A percentile compares a stretch with the other conserved stretches of the same genome.
Conservation (phyloP, 2,888 invertebrate genomes). For the Clistopyga incitator region DNA sequence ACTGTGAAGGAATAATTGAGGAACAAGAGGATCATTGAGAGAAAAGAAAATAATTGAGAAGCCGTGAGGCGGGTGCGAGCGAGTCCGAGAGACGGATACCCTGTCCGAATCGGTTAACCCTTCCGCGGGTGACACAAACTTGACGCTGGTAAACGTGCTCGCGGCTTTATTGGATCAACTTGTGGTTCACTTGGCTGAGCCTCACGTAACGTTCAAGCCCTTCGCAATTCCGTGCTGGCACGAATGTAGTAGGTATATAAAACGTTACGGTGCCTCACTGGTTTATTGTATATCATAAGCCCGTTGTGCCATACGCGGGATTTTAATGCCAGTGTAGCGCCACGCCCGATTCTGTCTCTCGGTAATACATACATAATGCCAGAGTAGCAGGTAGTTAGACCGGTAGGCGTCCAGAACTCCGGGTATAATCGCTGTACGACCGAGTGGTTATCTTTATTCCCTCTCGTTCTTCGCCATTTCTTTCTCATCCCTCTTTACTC, state of each 20-base stretch:
- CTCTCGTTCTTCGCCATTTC: conserved; percentile 29
- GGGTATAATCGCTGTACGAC: conserved; percentile 27
- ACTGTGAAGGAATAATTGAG: conserved; percentile 36
- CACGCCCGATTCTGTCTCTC: conserved; percentile 48
- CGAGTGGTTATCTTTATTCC: conserved; percentile 21
- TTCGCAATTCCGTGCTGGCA: neutral
- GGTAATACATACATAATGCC: conserved; percentile 40
- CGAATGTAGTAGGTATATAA: conserved; percentile 15
- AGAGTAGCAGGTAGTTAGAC: conserved; percentile 52
- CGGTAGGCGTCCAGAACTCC: conserved; percentile 46
- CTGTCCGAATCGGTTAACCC: conserved; percentile 56
- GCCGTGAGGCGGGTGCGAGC: conserved; percentile 13
- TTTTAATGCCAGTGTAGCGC: conserved; percentile 51
- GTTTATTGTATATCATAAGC: conserved; percentile 49
- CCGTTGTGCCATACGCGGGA: conserved; percentile 40
- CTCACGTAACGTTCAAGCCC: conserved; percentile 19
- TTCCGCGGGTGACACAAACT: conserved; percentile 48
- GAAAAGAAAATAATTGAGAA: conserved; percentile 32
- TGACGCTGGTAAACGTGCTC: conserved; percentile 34
- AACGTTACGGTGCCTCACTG: neutral
- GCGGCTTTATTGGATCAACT: conserved; percentile 54
- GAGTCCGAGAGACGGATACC: conserved; percentile 39
- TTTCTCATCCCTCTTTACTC: conserved; percentile 1
- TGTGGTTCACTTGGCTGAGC: conserved; percentile 25
- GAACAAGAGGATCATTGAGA: conserved; percentile 36